Conservation (phyloP, 2,888 invertebrate species). For the Drosophila meridiana region DNA sequence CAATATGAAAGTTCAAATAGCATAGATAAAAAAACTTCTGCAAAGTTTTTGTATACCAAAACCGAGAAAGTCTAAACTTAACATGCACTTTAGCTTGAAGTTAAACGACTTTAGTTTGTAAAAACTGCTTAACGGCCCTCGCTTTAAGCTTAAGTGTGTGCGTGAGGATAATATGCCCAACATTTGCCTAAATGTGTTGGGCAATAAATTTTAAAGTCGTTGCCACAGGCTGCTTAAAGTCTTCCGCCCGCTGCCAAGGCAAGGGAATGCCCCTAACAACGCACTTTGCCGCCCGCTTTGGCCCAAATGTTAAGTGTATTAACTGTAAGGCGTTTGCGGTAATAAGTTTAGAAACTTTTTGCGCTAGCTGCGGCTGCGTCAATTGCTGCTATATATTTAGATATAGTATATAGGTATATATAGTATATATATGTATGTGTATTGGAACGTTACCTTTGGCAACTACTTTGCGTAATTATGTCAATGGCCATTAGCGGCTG, state of each 20-base stretch:
- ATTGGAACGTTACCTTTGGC: conserved; percentile 25
- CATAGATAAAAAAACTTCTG: not conserved
- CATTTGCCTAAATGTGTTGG: conserved; percentile 55
- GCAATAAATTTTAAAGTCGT: conserved; percentile 78
- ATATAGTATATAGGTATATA: not conserved
- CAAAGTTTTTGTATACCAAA: not conserved
- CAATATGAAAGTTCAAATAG: not conserved
- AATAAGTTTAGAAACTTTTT: conserved; percentile 78
- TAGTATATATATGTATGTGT: not conserved
- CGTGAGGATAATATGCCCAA: conserved; percentile 42
- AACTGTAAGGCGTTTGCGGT: conserved; percentile 66
- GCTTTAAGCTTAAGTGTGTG: conserved; percentile 8
- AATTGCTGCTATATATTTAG: not conserved
- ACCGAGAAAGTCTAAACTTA: not conserved
- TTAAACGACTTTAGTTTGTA: not conserved
- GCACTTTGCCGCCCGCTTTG: not conserved
- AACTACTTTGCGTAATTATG: conserved; percentile 82
- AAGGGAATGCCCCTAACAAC: not conserved
- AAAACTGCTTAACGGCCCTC: conserved; percentile 25
- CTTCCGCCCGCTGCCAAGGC: conserved; percentile 6
- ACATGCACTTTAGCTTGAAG: not conserved
- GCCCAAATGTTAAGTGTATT: conserved; percentile 54
- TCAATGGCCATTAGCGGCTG: conserved; percentile 73
- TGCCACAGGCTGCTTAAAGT: conserved; percentile 61
- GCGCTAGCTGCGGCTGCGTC: conserved; percentile 30